phyloP scores from a whole-genome alignment of 2,888 invertebrate species.

The Plagodis pulveraria region DNA sequence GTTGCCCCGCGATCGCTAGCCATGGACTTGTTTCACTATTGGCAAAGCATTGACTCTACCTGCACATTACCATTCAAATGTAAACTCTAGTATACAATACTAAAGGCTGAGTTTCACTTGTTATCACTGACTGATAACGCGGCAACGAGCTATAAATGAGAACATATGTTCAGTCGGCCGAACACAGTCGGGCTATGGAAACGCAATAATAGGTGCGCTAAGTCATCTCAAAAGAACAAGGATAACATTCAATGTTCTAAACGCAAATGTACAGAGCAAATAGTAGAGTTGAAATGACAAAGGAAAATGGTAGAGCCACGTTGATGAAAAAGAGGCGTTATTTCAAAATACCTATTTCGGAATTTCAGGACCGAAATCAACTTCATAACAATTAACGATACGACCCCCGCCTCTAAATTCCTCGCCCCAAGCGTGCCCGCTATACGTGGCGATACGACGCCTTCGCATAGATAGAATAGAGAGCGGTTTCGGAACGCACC shows the following conservation, averaged over 20 bases:
- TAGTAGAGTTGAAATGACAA: slow-evolving; percentile 7
- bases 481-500: slow-evolving; percentile 85
- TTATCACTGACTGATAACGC: slow-evolving; percentile 77
- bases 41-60: slow-evolving; percentile 34
- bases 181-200: slow-evolving; percentile 28
- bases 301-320: slow-evolving; percentile 34
- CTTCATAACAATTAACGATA: slow-evolving; percentile 86
- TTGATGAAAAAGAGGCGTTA: slow-evolving; percentile 77
- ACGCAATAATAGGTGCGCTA: slow-evolving; percentile 23
- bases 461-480: slow-evolving; percentile 86
- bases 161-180: slow-evolving; percentile 51
- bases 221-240: neutral
- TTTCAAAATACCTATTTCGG: slow-evolving; percentile 84
- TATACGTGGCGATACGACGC: slow-evolving; percentile 84
- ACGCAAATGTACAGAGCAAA: slow-evolving; percentile 22
- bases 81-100: slow-evolving; percentile 39
- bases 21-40: slow-evolving; percentile 71
- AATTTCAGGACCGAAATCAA: slow-evolving; percentile 85
- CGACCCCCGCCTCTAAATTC: slow-evolving; percentile 85
- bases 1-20: slow-evolving; percentile 60
- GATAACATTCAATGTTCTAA: neutral
- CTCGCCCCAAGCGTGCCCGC: slow-evolving; percentile 84
- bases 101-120: slow-evolving; percentile 60
- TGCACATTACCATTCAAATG: slow-evolving; percentile 41
- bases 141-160: slow-evolving; percentile 57